phyloP scores from a whole-genome alignment of 2,888 invertebrate genomes.

The Drosophila suboccidentalis region DNA sequence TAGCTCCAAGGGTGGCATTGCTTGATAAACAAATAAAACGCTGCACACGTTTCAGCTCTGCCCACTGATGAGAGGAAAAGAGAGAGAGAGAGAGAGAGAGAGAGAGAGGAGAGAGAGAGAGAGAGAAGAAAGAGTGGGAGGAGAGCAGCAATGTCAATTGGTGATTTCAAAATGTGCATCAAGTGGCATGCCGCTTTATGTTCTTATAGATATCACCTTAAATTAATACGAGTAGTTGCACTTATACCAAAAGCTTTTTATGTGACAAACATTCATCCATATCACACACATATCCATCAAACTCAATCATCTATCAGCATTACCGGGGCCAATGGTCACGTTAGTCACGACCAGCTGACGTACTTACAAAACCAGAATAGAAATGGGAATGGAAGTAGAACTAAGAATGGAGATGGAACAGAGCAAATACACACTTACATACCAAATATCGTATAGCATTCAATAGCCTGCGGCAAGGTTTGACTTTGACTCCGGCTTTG shows the following conservation, averaged over 20 bases:
- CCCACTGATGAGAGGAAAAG: background rate
- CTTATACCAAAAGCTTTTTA: conserved; percentile 9
- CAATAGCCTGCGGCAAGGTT: conserved; percentile 58
- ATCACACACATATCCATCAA: conserved; percentile 36
- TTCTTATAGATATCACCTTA: background rate
- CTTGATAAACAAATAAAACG: conserved; percentile 68
- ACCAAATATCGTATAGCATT: conserved; percentile 58
- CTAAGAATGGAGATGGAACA: conserved; percentile 5
- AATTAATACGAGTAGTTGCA: conserved; percentile 19
- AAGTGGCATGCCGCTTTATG: conserved; percentile 24
- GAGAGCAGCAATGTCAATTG: conserved; percentile 6
- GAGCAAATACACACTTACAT: conserved; percentile 40
- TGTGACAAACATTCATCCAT: conserved; percentile 24
- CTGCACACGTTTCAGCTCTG: conserved; percentile 25
- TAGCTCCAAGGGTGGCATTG: conserved; percentile 69
- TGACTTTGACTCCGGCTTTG: background rate
- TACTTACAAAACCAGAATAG: conserved; percentile 34
- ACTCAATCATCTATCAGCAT: conserved; percentile 44
- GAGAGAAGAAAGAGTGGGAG: background rate
- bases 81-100: background rate
- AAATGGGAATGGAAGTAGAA: background rate
- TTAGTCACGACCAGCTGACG: conserved; percentile 51
- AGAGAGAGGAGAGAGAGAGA: background rate
- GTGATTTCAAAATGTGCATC: conserved; percentile 20
- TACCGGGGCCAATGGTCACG: conserved; percentile 21